These are phyloP conservation scores for Drosophila suboccidentalis DNA, from an alignment of 2,888 invertebrate species.

Conservation along the genomic window DNA sequence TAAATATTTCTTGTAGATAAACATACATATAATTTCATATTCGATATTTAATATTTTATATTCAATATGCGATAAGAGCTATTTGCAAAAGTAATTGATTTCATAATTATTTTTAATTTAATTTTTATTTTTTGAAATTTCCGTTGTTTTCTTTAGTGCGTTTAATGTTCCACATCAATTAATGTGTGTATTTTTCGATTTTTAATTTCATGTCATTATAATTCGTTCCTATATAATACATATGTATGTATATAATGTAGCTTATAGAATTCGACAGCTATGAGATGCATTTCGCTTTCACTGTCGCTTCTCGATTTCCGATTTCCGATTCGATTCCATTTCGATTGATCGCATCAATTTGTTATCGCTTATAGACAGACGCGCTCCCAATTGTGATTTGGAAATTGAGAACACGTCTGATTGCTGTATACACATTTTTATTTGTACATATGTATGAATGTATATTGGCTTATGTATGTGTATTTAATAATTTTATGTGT, in stretches of 20 bases:
- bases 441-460: no score
- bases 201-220: not conserved
- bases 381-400: slow-evolving; percentile 21
- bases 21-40: slow-evolving; percentile 20
- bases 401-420: slow-evolving; percentile 21
- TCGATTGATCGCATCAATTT: not conserved
- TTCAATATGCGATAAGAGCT: slow-evolving; percentile 26
- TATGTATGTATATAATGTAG: not conserved
- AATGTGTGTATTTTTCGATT: slow-evolving; percentile 20
- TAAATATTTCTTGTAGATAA: slow-evolving; percentile 30
- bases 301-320: not conserved
- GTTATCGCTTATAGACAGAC: slow-evolving; percentile 35
- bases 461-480: not conserved
- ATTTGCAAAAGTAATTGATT: slow-evolving; percentile 33
- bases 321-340: not conserved
- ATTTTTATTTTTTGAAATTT: slow-evolving; percentile 4
- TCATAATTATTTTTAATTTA: slow-evolving; percentile 2
- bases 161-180: slow-evolving; percentile 17
- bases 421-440: not conserved
- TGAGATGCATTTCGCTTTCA: not conserved
- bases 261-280: not conserved
- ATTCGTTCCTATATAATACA: not conserved
- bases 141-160: slow-evolving; percentile 45
- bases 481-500: slow-evolving; percentile 13
- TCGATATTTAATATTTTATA: slow-evolving; percentile 7